Evolutionary conservation across 2,888 invertebrate species (phyloP).

Genomic region (Pristionchus maxplancki): DNA sequence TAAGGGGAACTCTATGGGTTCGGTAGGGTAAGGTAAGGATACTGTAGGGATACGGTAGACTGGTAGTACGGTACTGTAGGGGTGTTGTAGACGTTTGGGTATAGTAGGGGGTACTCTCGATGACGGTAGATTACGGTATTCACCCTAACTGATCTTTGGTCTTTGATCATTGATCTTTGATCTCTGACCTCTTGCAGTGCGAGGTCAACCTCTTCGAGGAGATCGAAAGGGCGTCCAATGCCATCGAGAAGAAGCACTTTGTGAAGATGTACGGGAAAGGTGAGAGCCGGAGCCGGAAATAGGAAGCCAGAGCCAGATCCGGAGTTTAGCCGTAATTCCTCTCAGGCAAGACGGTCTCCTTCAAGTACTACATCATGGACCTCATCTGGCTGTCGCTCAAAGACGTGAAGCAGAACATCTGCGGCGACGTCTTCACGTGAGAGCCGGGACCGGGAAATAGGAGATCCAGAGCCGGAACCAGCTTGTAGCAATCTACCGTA

Average conservation of each 20-base stretch:
- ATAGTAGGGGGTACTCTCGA: too few relatives aligned
- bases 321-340: too few relatives aligned
- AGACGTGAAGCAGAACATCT: background rate
- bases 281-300: background rate
- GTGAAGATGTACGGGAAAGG: conserved; percentile 21
- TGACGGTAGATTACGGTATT: too few relatives aligned
- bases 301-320: background rate
- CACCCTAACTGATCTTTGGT: background rate
- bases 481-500: background rate
- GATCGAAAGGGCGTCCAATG: background rate
- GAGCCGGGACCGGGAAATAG: too few relatives aligned
- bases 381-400: conserved; percentile 5
- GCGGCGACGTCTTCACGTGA: background rate
- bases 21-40: too few relatives aligned
- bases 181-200: conserved; percentile 15
- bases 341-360: background rate
- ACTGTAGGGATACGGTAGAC: too few relatives aligned
- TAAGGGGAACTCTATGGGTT: too few relatives aligned
- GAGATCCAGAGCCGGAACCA: background rate
- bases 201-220: conserved; percentile 32
- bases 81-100: too few relatives aligned
- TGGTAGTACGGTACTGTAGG: too few relatives aligned
- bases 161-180: background rate
- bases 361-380: conserved; percentile 29
- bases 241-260: background rate